phyloP scores from a whole-genome alignment of 2,113 vertebrate genomes.

The Gnathonemus echidnorhynchus region DNA sequence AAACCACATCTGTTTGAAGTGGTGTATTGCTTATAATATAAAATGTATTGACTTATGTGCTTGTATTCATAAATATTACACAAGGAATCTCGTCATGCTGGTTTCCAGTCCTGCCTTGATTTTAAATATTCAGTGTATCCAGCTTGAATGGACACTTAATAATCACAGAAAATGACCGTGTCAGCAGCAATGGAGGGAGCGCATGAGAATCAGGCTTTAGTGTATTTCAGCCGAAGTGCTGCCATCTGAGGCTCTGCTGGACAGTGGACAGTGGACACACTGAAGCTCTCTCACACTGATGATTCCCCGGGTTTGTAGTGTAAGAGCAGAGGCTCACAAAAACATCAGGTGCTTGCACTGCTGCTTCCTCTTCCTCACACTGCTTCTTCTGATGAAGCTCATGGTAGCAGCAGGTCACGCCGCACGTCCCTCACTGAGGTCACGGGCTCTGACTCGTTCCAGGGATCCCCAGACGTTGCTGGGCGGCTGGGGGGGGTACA shows the following conservation, averaged over 20 bases:
- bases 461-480: background rate
- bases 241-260: background rate
- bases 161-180: background rate
- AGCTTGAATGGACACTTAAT: background rate
- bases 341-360: background rate
- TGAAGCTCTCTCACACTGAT: background rate
- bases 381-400: background rate
- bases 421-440: background rate
- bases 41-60: background rate
- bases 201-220: background rate
- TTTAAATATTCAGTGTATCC: constrained; percentile 7
- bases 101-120: background rate
- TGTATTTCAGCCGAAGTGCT: background rate
- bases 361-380: background rate
- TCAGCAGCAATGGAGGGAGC: background rate
- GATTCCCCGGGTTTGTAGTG: background rate
- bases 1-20: background rate
- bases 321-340: background rate
- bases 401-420: background rate
- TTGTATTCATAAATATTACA: background rate
- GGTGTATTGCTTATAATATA: background rate
- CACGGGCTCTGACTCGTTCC: background rate
- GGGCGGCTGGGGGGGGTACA: background rate
- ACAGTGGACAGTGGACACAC: background rate
- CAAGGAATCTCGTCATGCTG: background rate